phyloP scores from a whole-genome alignment of 1,140 invertebrate genomes.

The Papilio glaucus region DNA sequence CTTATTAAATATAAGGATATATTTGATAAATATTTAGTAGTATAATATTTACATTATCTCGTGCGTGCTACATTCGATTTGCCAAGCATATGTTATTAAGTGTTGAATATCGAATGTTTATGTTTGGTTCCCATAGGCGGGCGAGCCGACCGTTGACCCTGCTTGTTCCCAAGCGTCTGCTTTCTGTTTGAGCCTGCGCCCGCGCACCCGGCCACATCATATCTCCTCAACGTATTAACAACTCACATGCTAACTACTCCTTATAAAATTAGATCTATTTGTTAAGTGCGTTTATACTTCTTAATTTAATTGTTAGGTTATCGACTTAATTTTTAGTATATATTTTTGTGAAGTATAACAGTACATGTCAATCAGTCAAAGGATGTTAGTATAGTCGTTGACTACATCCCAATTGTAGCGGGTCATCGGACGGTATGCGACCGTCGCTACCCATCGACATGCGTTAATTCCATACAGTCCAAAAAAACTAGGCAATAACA shows the following conservation, averaged over 20 bases:
- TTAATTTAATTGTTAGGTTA: not conserved
- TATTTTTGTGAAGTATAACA: not conserved
- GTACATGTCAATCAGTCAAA: too few relatives aligned
- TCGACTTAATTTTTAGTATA: not conserved
- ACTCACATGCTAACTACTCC: slow-evolving; percentile 22
- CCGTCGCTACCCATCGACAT: too few relatives aligned
- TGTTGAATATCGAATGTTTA: slow-evolving; percentile 83
- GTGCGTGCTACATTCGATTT: slow-evolving; percentile 54
- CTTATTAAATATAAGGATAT: too few relatives aligned
- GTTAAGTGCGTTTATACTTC: not conserved
- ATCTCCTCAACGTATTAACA: slow-evolving; percentile 21
- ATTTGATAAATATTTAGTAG: slow-evolving; percentile 8
- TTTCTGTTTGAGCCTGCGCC: slow-evolving; percentile 55
- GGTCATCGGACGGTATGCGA: too few relatives aligned
- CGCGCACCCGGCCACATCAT: slow-evolving; percentile 49
- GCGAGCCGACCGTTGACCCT: slow-evolving; percentile 78
- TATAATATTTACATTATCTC: slow-evolving; percentile 32
- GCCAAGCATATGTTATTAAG: slow-evolving; percentile 80
- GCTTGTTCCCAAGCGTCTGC: slow-evolving; percentile 54
- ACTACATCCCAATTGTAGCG: too few relatives aligned
- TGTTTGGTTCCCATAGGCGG: slow-evolving; percentile 76
- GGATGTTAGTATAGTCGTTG: too few relatives aligned
- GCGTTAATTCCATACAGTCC: too few relatives aligned
- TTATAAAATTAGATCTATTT: slow-evolving; percentile 14
- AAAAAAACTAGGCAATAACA: too few relatives aligned